Evolutionary conservation across 2,888 invertebrate species (phyloP).

Genomic region (Vannuccia rotundouncinata): DNA sequence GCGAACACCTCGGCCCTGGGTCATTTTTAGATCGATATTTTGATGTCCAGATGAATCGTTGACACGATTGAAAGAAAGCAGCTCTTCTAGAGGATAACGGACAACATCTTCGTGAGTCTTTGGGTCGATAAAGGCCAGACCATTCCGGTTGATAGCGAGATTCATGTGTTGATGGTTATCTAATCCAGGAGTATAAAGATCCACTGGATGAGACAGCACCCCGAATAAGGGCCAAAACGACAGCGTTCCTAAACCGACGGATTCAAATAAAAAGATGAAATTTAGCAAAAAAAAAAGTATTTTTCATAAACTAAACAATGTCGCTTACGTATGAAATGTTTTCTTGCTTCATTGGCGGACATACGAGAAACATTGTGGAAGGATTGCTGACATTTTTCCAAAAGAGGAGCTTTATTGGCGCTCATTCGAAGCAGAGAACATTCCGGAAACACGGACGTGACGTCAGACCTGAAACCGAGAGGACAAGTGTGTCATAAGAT

Average conservation of each 20-base stretch:
- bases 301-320: too few species aligned
- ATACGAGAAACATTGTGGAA: not conserved
- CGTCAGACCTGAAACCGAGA: not conserved
- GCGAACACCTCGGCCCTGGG: not conserved
- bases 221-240: conserved; percentile 2
- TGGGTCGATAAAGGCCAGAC: conserved; percentile 9
- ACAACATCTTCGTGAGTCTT: not conserved
- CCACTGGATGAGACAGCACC: not conserved
- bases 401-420: not conserved
- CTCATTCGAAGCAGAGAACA: not conserved
- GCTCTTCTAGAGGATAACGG: not conserved
- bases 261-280: too few species aligned
- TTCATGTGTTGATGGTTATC: not conserved
- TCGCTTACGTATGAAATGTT: not conserved
- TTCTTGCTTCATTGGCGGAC: not conserved
- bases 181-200: not conserved
- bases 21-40: not conserved
- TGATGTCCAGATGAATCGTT: not conserved
- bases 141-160: not conserved
- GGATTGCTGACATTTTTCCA: not conserved
- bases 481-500: too few species aligned
- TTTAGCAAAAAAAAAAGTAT: too few species aligned
- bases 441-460: not conserved
- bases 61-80: not conserved
- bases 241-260: too few species aligned